A percentile compares a stretch with the other conserved stretches of the same genome.
These are phyloP conservation scores for Varroa destructor DNA, from an alignment of 1,140 invertebrate genomes.

Conservation along the genomic window DNA sequence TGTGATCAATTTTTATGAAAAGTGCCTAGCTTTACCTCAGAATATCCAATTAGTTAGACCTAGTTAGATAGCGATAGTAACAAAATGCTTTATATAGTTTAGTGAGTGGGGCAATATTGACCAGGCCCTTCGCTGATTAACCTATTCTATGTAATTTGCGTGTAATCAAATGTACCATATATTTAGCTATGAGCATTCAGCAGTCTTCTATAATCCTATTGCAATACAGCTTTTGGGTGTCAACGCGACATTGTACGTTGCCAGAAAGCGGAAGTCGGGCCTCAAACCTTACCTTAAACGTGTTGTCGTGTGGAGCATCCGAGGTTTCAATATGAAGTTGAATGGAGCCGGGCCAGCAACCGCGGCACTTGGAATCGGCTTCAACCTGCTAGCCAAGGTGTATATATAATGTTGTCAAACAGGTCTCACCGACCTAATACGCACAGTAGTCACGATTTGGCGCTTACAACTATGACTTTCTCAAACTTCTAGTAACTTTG, in stretches of 20 bases:
- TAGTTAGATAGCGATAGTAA: no score
- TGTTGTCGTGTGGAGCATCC: constrained; percentile 12
- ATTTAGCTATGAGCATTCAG: background rate
- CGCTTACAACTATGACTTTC: no score
- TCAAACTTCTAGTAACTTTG: no score
- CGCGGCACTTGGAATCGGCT: background rate
- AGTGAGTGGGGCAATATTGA: no score
- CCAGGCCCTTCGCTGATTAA: no score
- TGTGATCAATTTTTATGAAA: background rate
- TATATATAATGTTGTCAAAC: no score
- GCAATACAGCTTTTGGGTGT: constrained; percentile 2
- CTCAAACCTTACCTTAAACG: background rate
- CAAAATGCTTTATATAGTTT: no score
- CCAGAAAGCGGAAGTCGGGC: background rate
- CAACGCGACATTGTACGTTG: constrained; percentile 1
- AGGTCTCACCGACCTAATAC: no score
- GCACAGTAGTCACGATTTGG: no score
- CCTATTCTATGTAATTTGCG: no score
- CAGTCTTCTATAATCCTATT: background rate
- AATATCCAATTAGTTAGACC: background rate
- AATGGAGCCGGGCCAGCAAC: constrained; percentile 4
- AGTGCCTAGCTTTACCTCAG: background rate
- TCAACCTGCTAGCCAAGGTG: constrained; percentile 13
- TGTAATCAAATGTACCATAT: background rate
- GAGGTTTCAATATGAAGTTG: constrained; percentile 20